Evolutionary conservation across 1,140 invertebrate genomes (phyloP).

Genomic region (Arion vulgaris): DNA sequence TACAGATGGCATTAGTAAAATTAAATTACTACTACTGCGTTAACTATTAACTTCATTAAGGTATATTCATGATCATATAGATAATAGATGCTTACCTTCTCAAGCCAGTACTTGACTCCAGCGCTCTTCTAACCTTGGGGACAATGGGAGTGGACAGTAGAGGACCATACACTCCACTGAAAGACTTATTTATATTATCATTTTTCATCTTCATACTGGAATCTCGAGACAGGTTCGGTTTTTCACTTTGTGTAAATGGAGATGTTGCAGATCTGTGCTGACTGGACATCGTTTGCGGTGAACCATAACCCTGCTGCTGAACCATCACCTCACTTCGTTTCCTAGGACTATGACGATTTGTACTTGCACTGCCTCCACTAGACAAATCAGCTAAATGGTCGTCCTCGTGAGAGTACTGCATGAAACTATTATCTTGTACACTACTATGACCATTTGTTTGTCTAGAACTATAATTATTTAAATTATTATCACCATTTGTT

Average conservation of each 20-base stretch:
- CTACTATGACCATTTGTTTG: not conserved
- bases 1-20: too few species aligned
- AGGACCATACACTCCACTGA: conserved; percentile 30
- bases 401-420: not conserved
- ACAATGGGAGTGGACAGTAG: conserved; percentile 23
- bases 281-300: not conserved
- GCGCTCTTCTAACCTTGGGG: conserved; percentile 19
- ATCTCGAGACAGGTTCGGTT: not conserved
- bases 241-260: not conserved
- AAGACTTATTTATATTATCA: not conserved
- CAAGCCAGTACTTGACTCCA: conserved; percentile 16
- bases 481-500: not conserved
- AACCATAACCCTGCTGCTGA: not conserved
- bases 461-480: not conserved
- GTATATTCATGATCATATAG: too few species aligned
- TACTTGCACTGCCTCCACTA: not conserved
- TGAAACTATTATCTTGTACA: not conserved
- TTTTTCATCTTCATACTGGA: not conserved
- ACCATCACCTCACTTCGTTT: not conserved
- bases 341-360: too few species aligned
- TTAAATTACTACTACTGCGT: too few species aligned
- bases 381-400: not conserved
- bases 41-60: too few species aligned
- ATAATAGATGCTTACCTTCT: conserved; percentile 23
- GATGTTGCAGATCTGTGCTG: not conserved